These are phyloP conservation scores for Rhadinocentrus ornatus DNA, from an alignment of 2,797 vertebrate genomes.

Conservation along the genomic window DNA sequence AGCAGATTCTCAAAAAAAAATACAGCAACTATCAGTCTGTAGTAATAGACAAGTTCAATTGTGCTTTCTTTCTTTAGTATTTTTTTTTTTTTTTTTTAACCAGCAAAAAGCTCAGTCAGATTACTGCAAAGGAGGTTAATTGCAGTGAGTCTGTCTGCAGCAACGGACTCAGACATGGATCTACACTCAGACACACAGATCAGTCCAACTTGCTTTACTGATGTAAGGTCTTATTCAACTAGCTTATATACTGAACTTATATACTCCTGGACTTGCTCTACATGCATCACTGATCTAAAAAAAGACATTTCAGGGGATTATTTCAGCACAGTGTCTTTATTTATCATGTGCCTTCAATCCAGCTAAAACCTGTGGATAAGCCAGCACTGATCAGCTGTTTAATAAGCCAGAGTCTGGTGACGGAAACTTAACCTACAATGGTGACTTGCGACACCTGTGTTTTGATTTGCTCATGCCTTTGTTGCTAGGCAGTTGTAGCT, in stretches of 20 bases:
- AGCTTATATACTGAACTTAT: slow-evolving; percentile 21
- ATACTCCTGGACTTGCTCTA: slow-evolving; percentile 1
- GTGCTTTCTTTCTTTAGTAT: too few relatives aligned
- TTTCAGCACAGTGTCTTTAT: not conserved
- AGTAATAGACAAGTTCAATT: slow-evolving; percentile 5
- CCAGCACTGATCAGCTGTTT: not conserved
- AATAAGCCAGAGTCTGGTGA: slow-evolving; percentile 10
- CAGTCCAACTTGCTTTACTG: slow-evolving; percentile 45
- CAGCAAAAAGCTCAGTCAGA: slow-evolving; percentile 42
- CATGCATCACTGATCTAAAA: slow-evolving; percentile 13
- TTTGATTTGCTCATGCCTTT: slow-evolving; percentile 47
- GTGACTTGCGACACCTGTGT: slow-evolving; percentile 13
- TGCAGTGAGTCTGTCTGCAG: slow-evolving; percentile 63
- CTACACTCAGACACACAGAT: slow-evolving; percentile 40
- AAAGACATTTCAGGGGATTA: not conserved
- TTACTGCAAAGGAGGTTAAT: slow-evolving; percentile 75
- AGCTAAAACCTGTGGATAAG: not conserved
- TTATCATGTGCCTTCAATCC: not conserved
- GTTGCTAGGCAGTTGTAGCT: slow-evolving; percentile 54
- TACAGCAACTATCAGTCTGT: slow-evolving; percentile 6
- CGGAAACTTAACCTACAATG: slow-evolving; percentile 26
- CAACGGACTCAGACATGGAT: slow-evolving; percentile 43
- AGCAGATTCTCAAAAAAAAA: too few relatives aligned
- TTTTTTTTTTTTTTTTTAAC: slow-evolving; percentile 4
- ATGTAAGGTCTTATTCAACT: slow-evolving; percentile 49